Percentiles rank a stretch among this genome's conserved stretches.
Evolutionary conservation across 2,113 vertebrate species (phyloP).

Genomic region (Myrmecobius fasciatus): DNA sequence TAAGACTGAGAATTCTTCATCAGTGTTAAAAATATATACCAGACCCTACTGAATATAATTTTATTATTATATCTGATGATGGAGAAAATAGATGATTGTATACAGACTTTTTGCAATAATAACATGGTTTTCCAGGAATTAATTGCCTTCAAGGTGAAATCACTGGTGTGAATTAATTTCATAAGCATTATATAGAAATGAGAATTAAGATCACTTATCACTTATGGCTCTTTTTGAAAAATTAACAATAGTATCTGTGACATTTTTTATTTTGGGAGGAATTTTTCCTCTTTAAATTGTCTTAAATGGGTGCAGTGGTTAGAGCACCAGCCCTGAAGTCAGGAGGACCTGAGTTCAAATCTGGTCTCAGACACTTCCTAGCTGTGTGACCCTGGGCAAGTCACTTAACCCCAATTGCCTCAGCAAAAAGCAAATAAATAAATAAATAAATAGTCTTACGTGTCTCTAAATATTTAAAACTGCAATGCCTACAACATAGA

Average conservation of each 20-base stretch:
- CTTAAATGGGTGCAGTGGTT: too few species aligned
- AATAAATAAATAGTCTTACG: too few species aligned
- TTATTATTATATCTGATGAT: neutral
- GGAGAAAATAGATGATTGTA: neutral
- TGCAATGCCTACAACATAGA: neutral
- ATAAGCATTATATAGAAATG: neutral
- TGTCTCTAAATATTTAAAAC: neutral
- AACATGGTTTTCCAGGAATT: neutral
- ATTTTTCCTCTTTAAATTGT: neutral
- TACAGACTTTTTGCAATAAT: neutral
- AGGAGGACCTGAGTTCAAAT: too few species aligned
- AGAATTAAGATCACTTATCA: neutral
- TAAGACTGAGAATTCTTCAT: neutral
- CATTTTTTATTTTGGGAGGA: neutral
- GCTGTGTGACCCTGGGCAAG: too few species aligned
- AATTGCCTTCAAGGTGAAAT: neutral
- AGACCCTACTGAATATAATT: neutral
- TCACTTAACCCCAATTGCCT: too few species aligned
- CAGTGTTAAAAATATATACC: neutral
- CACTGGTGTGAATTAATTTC: neutral
- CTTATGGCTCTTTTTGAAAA: neutral
- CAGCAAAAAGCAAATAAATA: too few species aligned
- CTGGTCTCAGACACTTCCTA: too few species aligned
- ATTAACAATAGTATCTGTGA: neutral
- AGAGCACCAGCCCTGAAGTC: too few species aligned